Conservation (phyloP, 2,113 vertebrate genomes). For the Aspiorhynchus laticeps region DNA sequence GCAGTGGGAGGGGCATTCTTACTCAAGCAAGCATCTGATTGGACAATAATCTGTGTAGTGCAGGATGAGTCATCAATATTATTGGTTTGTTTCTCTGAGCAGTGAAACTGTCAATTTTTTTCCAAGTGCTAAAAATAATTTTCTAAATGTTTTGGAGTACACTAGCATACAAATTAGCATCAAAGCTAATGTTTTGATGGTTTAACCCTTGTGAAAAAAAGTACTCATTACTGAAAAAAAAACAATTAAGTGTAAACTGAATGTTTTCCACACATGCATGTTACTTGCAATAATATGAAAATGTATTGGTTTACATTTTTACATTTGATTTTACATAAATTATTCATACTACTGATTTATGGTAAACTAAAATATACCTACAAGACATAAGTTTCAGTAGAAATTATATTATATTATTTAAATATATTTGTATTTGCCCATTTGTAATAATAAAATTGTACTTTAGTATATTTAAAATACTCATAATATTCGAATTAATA, state of each 20-base stretch:
- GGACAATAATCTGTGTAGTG: too few relatives aligned
- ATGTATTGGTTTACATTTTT: not conserved
- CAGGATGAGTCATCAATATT: not conserved
- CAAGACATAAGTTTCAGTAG: too few relatives aligned
- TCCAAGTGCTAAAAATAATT: not conserved
- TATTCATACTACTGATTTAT: too few relatives aligned
- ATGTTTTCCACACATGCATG: not conserved
- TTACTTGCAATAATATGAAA: not conserved
- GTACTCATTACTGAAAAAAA: too few relatives aligned
- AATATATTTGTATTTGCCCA: too few relatives aligned
- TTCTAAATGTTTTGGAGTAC: not conserved
- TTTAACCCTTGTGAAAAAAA: not conserved
- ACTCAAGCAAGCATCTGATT: not conserved
- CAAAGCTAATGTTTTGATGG: not conserved
- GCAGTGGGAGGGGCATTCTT: not conserved
- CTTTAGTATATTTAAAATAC: too few relatives aligned
- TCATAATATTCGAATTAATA: too few relatives aligned
- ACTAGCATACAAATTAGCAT: not conserved
- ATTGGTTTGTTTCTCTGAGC: not conserved
- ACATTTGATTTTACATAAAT: too few relatives aligned
- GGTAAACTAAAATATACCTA: too few relatives aligned
- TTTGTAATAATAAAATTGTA: too few relatives aligned
- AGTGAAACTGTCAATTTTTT: not conserved
- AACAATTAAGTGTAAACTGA: too few relatives aligned
- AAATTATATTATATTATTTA: too few relatives aligned